Evolutionary conservation across 2,888 invertebrate genomes (phyloP).

Genomic region (Ectemnius lituratus): DNA sequence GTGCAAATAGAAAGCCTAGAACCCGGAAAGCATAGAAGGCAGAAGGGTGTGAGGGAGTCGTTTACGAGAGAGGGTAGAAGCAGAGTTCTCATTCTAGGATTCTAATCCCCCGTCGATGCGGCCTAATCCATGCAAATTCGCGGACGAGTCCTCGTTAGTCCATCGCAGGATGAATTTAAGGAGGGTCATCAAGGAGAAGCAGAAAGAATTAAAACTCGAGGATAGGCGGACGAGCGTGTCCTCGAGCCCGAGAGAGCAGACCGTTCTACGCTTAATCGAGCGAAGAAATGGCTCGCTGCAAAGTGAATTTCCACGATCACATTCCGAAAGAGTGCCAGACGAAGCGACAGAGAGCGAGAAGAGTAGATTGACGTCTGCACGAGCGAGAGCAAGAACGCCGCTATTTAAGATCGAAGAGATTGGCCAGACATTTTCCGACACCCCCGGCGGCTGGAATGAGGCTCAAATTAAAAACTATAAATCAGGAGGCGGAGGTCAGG

Average conservation of each 20-base stretch:
- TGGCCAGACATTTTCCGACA: constrained; percentile 63
- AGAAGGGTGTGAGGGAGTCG: not conserved
- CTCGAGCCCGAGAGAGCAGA: not conserved
- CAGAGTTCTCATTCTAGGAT: not conserved
- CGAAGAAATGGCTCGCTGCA: constrained; percentile 50
- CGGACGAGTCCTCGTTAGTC: constrained; percentile 10
- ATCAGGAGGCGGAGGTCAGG: constrained; percentile 67
- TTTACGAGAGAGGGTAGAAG: not conserved
- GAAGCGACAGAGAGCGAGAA: not conserved
- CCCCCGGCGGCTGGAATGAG: constrained; percentile 64
- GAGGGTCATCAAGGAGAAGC: constrained; percentile 22
- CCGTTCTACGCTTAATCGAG: constrained; percentile 38
- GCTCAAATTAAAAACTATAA: constrained; percentile 74
- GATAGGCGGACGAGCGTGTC: not conserved
- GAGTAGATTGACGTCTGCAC: constrained; percentile 1
- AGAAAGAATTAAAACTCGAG: constrained; percentile 41
- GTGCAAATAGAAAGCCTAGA: no score
- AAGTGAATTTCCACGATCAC: constrained; percentile 51
- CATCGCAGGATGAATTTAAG: constrained; percentile 25
- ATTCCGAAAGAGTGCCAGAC: not conserved
- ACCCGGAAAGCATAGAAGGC: not conserved
- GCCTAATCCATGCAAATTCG: constrained; percentile 20
- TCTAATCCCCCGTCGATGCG: constrained; percentile 9
- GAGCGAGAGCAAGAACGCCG: constrained; percentile 32
- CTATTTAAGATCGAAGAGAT: constrained; percentile 69